A percentile compares a stretch with the other conserved stretches of the same genome.
Evolutionary conservation across 2,113 vertebrate species (phyloP).

Genomic region (Struthio camelus): DNA sequence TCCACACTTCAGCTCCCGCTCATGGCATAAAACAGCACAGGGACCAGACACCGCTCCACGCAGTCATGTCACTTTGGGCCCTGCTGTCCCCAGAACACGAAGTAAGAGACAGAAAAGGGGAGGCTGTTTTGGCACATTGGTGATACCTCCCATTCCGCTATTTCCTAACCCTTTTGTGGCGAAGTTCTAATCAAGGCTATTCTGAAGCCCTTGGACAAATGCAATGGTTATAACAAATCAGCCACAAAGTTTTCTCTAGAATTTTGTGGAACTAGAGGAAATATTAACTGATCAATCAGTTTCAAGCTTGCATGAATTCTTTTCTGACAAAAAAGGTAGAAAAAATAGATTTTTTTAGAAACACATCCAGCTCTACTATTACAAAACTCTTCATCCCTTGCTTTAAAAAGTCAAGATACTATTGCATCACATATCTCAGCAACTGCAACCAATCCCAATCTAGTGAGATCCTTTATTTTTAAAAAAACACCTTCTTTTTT

Average conservation of each 20-base stretch:
- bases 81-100: accelerated
- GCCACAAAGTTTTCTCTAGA: neutral
- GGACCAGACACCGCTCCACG: accelerated
- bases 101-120: neutral
- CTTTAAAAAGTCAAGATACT: neutral
- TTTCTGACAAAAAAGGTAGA: neutral
- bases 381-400: neutral
- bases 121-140: neutral
- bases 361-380: neutral
- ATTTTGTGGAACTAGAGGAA: neutral
- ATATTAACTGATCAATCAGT: neutral
- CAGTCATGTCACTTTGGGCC: neutral
- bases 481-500: too few relatives aligned
- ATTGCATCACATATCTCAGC: neutral
- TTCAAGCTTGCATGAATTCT: neutral
- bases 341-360: neutral
- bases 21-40: neutral
- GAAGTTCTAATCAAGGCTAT: neutral
- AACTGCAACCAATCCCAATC: neutral
- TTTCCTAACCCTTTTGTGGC: neutral
- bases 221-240: neutral
- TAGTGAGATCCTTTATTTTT: neutral
- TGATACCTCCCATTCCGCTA: neutral
- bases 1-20: neutral
- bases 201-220: neutral